Percentiles rank a stretch among this genome's conserved stretches.
Conservation (phyloP, 2,113 vertebrate species). For the Protobothrops flavoviridis region DNA sequence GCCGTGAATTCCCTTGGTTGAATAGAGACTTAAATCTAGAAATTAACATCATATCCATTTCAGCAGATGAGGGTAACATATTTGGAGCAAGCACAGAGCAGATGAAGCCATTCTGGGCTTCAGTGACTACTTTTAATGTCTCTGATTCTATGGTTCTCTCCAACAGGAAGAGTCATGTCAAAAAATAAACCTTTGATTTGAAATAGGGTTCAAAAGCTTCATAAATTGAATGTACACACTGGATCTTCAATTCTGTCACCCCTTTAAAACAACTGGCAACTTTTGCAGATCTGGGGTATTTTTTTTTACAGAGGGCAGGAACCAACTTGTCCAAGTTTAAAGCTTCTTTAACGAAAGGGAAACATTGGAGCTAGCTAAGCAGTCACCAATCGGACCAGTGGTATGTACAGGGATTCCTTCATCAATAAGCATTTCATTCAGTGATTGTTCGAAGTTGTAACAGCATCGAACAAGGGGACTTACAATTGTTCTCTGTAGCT, state of each 20-base stretch:
- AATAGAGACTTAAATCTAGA: neutral
- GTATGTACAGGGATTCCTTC: neutral
- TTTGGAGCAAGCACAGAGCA: neutral
- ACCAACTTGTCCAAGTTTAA: neutral
- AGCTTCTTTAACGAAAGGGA: neutral
- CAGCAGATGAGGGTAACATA: neutral
- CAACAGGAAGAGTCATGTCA: neutral
- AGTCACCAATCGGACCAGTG: neutral
- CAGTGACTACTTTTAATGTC: neutral
- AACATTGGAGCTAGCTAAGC: neutral
- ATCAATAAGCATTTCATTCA: neutral
- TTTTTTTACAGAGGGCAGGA: neutral
- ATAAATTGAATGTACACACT: neutral
- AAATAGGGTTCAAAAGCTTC: neutral
- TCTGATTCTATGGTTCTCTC: neutral
- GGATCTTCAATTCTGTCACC: neutral
- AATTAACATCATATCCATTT: neutral
- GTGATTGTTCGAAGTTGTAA: neutral
- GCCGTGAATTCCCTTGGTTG: neutral
- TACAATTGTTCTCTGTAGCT: neutral
- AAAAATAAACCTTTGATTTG: neutral
- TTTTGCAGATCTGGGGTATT: neutral
- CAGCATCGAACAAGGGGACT: neutral
- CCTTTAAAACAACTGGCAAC: neutral
- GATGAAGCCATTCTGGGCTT: neutral